Conservation (phyloP, 2,888 invertebrate species). For the Diaphora mendica region DNA sequence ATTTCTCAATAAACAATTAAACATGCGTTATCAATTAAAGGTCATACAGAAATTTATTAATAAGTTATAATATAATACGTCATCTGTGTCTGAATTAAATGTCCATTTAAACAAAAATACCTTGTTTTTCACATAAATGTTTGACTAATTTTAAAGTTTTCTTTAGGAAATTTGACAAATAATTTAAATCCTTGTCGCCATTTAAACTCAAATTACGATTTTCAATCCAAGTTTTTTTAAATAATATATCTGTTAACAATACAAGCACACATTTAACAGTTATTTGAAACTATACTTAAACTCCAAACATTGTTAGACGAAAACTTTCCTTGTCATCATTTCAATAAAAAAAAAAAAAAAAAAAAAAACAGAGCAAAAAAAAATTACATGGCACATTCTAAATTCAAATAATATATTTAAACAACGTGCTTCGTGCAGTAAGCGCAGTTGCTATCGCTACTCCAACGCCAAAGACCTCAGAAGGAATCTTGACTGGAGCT, state of each 20-base stretch:
- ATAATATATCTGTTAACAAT: background rate
- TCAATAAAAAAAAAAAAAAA: conserved; percentile 33
- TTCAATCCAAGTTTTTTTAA: background rate
- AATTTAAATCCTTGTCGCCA: conserved; percentile 25
- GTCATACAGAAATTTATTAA: background rate
- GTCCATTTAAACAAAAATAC: background rate
- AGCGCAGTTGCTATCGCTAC: conserved; percentile 55
- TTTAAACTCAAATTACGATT: background rate
- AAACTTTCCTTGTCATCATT: conserved; percentile 1
- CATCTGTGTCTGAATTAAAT: background rate
- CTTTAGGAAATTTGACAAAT: conserved; percentile 33
- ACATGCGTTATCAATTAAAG: background rate
- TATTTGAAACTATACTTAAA: background rate
- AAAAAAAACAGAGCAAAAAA: conserved; percentile 38
- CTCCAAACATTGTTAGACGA: background rate
- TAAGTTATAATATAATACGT: background rate
- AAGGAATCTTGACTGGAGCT: conserved; percentile 50
- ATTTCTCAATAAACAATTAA: background rate
- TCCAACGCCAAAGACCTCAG: conserved; percentile 55
- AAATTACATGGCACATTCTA: conserved; percentile 34
- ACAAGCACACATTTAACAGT: background rate
- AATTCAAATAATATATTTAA: conserved; percentile 66
- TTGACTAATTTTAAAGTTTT: background rate
- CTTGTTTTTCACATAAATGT: background rate
- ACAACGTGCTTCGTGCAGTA: conserved; percentile 58